Conservation (phyloP, 1,140 invertebrate genomes). For the silkworm (Bombyx mori) region ASM3026992v2 NC_085112.1:6783501-6784000, state of each 20-base stretch:
- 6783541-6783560: slow-evolving; percentile 52
- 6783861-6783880: no score
- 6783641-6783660: slow-evolving; percentile 69
- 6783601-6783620: slow-evolving; percentile 50
- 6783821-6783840: no score
- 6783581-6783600: slow-evolving; percentile 68
- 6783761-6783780: no score
- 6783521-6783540: slow-evolving; percentile 56
- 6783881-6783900: no score
- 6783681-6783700: slow-evolving; percentile 57
- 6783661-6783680: slow-evolving; percentile 51
- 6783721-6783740: slow-evolving; percentile 29
- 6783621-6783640: slow-evolving; percentile 70
- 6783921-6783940: no score
- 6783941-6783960: no score
- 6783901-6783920: no score
- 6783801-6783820: no score
- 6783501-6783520: slow-evolving; percentile 13
- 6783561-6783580: slow-evolving; percentile 71
- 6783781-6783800: no score
- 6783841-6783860: no score
- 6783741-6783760: slow-evolving; percentile 10
- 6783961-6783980: no score
- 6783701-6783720: slow-evolving; percentile 50
- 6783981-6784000: no score